Conservation (phyloP, 1,140 invertebrate species). For the Magallana gigas region DNA sequence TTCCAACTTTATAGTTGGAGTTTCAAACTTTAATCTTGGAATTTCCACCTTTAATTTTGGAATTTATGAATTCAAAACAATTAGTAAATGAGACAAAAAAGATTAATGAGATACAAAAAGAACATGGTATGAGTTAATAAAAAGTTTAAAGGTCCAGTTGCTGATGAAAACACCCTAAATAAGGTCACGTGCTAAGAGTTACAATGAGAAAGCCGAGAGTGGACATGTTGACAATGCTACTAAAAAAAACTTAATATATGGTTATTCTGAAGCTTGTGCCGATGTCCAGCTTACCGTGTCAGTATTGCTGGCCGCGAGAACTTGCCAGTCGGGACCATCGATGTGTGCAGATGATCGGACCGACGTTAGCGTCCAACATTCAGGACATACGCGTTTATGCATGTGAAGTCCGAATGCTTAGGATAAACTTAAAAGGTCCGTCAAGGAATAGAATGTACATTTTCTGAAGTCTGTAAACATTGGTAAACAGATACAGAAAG, state of each 20-base stretch:
- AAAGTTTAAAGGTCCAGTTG: slow-evolving; percentile 14
- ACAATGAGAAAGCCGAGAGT: not conserved
- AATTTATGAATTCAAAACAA: no score
- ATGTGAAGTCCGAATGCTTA: not conserved
- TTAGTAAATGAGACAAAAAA: not conserved
- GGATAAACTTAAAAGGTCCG: slow-evolving; percentile 5
- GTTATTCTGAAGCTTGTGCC: slow-evolving; percentile 10
- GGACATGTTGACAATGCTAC: not conserved
- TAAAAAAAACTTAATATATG: slow-evolving; percentile 4
- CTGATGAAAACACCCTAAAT: slow-evolving; percentile 29
- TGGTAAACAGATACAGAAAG: not conserved
- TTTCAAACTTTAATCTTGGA: no score
- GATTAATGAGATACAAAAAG: not conserved
- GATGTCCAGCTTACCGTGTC: not conserved
- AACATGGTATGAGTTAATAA: slow-evolving; percentile 16
- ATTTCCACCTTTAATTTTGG: no score
- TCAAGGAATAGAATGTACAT: slow-evolving; percentile 30
- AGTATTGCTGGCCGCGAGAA: slow-evolving; percentile 32
- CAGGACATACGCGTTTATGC: slow-evolving; percentile 8
- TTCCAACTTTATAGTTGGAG: no score
- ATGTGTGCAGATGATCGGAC: slow-evolving; percentile 11
- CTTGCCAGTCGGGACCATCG: slow-evolving; percentile 3
- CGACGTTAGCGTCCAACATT: not conserved
- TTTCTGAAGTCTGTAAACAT: not conserved
- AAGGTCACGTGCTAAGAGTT: slow-evolving; percentile 10